Percentiles rank a stretch among this genome's conserved stretches.
Evolutionary conservation across 37 sponge, comb jelly and placozoan species (phyloP).

Genomic region (Axinella damicornis): DNA sequence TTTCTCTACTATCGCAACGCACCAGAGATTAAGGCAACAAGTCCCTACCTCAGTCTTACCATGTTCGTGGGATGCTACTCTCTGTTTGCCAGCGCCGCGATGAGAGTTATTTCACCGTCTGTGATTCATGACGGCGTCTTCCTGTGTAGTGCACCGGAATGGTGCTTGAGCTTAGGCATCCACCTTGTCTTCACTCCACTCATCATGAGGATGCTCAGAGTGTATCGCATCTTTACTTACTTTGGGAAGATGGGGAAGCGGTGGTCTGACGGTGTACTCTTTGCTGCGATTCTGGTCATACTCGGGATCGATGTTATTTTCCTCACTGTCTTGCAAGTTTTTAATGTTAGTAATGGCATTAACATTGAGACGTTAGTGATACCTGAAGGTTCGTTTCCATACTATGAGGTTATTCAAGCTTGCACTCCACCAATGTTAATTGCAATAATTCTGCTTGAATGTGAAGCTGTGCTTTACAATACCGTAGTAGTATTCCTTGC

Average conservation of each 20-base stretch:
- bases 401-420: slow-evolving; percentile 1
- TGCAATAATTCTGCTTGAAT: neutral
- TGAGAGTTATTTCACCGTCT: too few species aligned
- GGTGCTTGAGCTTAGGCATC: too few species aligned
- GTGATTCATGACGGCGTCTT: too few species aligned
- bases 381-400: neutral
- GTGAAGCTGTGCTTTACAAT: slow-evolving; percentile 1
- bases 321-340: neutral
- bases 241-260: slow-evolving; percentile 34
- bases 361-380: neutral
- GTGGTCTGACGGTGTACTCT: slow-evolving; percentile 37
- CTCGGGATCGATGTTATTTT: slow-evolving; percentile 9
- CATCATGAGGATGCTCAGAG: slow-evolving; percentile 30
- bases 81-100: neutral
- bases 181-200: slow-evolving; percentile 25
- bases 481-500: slow-evolving; percentile 34
- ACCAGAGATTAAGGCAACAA: neutral
- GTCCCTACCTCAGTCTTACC: neutral
- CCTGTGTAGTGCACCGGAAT: too few species aligned
- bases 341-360: neutral
- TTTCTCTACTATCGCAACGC: neutral
- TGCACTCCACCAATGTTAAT: neutral
- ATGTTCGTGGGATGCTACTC: neutral
- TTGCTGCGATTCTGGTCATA: slow-evolving; percentile 2
- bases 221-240: slow-evolving; percentile 41